Conservation (phyloP, 1,140 invertebrate species). For the Lerema accius region DNA sequence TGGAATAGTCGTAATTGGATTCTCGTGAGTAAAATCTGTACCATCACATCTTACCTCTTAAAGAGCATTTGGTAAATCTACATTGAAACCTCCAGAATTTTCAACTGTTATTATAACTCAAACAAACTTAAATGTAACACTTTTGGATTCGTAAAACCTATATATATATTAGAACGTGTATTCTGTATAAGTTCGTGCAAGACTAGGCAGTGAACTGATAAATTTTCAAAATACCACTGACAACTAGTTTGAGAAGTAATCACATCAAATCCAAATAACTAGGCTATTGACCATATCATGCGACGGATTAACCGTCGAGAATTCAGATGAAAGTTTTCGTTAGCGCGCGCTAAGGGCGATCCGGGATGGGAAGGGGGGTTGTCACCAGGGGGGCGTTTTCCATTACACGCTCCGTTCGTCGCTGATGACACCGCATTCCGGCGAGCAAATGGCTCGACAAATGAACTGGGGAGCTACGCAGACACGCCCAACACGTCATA, state of each 20-base stretch:
- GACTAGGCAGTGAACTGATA: too few species aligned
- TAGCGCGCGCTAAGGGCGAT: slow-evolving; percentile 58
- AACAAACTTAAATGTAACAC: too few species aligned
- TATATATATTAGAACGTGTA: too few species aligned
- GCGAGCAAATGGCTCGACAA: slow-evolving; percentile 77
- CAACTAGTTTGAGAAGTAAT: slow-evolving; percentile 41
- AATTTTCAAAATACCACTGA: too few species aligned
- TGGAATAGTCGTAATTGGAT: too few species aligned
- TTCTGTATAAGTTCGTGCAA: too few species aligned
- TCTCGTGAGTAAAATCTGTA: too few species aligned
- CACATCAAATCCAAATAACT: slow-evolving; percentile 35
- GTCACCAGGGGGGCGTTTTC: slow-evolving; percentile 76
- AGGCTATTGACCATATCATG: slow-evolving; percentile 48
- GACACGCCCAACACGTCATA: slow-evolving; percentile 76
- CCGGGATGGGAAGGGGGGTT: slow-evolving; percentile 48
- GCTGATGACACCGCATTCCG: slow-evolving; percentile 80
- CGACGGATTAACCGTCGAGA: slow-evolving; percentile 34
- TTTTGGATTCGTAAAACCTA: too few species aligned
- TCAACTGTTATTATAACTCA: too few species aligned
- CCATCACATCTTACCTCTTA: too few species aligned
- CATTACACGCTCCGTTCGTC: slow-evolving; percentile 77
- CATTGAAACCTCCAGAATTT: too few species aligned
- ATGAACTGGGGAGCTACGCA: slow-evolving; percentile 70
- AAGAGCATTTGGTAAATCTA: too few species aligned
- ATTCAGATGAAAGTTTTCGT: slow-evolving; percentile 62